These are phyloP conservation scores for Gonatopus flavifemur DNA, from an alignment of 1,140 invertebrate genomes.

Conservation along the genomic window DNA sequence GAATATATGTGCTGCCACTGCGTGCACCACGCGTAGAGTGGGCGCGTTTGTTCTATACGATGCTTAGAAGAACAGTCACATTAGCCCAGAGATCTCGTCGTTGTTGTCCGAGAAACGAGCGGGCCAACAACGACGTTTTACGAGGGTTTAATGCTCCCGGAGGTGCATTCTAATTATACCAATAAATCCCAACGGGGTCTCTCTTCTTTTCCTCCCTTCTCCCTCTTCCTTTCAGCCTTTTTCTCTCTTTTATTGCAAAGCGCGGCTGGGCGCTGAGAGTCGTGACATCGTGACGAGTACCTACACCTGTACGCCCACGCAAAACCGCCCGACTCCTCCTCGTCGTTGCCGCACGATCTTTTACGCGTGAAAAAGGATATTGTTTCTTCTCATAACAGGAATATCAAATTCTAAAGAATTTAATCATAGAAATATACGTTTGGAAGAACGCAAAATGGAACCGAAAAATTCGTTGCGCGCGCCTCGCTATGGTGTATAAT, in stretches of 20 bases:
- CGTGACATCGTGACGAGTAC: conserved; percentile 10
- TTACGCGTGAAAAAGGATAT: no score
- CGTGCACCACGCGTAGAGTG: conserved; percentile 11
- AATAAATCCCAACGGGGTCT: conserved; percentile 52
- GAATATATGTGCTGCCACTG: neutral
- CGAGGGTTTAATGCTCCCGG: conserved; percentile 55
- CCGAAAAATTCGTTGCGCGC: no score
- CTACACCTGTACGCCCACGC: conserved; percentile 6
- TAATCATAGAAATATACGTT: no score
- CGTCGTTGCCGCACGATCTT: no score
- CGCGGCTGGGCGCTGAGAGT: neutral
- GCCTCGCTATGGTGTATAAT: conserved; percentile 2
- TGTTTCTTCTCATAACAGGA: no score
- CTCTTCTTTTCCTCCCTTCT: conserved; percentile 16
- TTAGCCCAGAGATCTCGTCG: conserved; percentile 50
- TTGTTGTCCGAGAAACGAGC: conserved; percentile 38
- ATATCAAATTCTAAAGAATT: no score
- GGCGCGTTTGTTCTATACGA: conserved; percentile 9
- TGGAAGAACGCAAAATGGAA: no score
- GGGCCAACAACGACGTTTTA: conserved; percentile 53
- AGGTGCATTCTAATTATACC: conserved; percentile 57
- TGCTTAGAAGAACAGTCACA: no score
- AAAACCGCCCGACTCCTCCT: neutral
- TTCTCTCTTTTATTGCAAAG: no score
- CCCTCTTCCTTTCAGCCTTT: conserved; percentile 3